Evolutionary conservation across 2,113 vertebrate genomes (phyloP).

Genomic region (Cynoglossus semilaevis): DNA sequence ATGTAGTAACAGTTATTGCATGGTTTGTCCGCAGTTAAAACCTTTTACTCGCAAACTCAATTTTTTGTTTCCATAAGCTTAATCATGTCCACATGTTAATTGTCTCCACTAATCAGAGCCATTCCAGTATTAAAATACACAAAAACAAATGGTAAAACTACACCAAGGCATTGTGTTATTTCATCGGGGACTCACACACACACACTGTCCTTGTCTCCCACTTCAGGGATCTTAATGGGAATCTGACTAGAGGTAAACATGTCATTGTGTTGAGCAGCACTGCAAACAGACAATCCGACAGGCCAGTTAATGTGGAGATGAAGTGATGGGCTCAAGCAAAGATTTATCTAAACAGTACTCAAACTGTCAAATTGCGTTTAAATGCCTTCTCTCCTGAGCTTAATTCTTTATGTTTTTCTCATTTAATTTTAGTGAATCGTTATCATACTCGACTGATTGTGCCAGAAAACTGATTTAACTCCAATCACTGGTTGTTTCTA

Average conservation of each 20-base stretch:
- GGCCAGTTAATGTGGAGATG: conserved; percentile 65
- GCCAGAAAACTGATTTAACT: conserved; percentile 56
- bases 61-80: too few relatives aligned
- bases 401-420: conserved; percentile 34
- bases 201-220: conserved; percentile 13
- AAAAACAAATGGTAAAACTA: conserved; percentile 28
- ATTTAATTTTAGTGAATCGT: conserved; percentile 39
- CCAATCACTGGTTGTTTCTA: conserved; percentile 41
- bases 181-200: conserved; percentile 14
- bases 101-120: not conserved
- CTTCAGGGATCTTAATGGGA: conserved; percentile 66
- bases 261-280: conserved; percentile 51
- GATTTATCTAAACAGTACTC: not conserved
- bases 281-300: conserved; percentile 65
- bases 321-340: conserved; percentile 45
- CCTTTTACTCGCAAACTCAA: too few relatives aligned
- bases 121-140: not conserved
- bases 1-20: too few relatives aligned
- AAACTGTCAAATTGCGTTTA: conserved; percentile 51
- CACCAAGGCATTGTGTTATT: conserved; percentile 15
- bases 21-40: too few relatives aligned
- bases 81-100: too few relatives aligned
- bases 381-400: conserved; percentile 18
- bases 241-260: conserved; percentile 68
- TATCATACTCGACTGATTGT: conserved; percentile 28